phyloP scores from a whole-genome alignment of 1,140 invertebrate species.

The Psilanteris sp. region DNA sequence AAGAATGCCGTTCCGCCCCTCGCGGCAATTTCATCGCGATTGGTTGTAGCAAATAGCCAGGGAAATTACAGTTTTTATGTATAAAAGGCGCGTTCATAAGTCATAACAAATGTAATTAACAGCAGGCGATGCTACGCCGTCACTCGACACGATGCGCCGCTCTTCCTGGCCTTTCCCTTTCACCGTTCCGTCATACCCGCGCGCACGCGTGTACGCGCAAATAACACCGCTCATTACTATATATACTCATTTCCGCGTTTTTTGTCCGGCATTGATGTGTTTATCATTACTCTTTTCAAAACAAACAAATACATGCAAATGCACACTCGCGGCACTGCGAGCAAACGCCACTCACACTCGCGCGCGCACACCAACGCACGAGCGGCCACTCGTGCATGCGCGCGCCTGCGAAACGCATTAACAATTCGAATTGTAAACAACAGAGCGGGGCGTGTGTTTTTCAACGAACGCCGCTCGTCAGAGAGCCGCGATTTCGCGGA shows the following conservation, averaged over 20 bases:
- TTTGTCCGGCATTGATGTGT: no score
- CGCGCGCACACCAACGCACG: no score
- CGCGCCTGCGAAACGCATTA: no score
- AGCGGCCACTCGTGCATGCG: no score
- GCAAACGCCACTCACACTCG: no score
- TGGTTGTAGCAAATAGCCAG: constrained; percentile 11
- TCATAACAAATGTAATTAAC: constrained; percentile 62
- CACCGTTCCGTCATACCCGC: constrained; percentile 45
- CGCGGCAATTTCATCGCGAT: constrained; percentile 1
- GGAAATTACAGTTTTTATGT: constrained; percentile 23
- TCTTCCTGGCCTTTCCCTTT: constrained; percentile 61
- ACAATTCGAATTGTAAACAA: no score
- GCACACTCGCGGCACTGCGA: no score
- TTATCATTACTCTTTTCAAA: no score
- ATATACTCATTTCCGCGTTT: constrained; percentile 30
- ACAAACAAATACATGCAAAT: no score
- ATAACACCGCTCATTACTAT: constrained; percentile 20
- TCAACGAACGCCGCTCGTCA: no score
- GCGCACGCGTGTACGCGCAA: constrained; percentile 6
- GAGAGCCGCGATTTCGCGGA: no score
- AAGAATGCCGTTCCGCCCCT: background rate
- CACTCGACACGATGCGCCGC: constrained; percentile 34
- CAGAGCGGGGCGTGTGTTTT: no score
- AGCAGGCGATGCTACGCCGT: constrained; percentile 24
- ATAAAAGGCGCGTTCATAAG: constrained; percentile 40